Evolutionary conservation across 2,888 invertebrate species (phyloP), one percentile per base, ranked within the genome.

Genomic region (Rugalucina vietnamica): DNA sequence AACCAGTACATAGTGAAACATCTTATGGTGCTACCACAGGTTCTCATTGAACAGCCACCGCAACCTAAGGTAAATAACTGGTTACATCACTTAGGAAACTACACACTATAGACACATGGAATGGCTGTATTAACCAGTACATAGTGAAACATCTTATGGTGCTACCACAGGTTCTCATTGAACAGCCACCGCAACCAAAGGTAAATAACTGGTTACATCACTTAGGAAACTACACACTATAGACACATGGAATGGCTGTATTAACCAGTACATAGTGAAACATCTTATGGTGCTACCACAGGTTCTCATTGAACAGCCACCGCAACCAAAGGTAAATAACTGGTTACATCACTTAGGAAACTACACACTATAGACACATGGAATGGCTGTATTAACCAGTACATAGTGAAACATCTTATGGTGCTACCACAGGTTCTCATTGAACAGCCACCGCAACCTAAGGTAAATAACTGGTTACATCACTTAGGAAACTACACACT

Each of bases 401-500:
- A 97, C 89, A 94, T 97, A 4, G 95, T 96, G 0, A 96, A 96
- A 77, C 97, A 97, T 91, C 94, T 97, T n/a, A 96, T 96, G 70
- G 81, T 90, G 29, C 88, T 95, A 32, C 88, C 92, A 32, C 92
- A 93, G 29, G 95, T 97, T 1, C 96, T 93, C 96, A 57, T 96
- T 95, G 89, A 96, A 96, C 86, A 96, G 95, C 65, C 10, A 1
- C 32, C 65, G 1, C 65, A 65, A 34, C 24, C 18, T 21, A 65
- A 65, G 65, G 65, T 65, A 65, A 14, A n/a, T n/a, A n/a, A n/a
- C n/a, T 98, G 14, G 97, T 98, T 32, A 96, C 96, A 27, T 95
- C 99, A 14, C 95, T 98, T 37, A 95, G 98, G 12, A 96, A 96
- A 50, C 95, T 99, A 69, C 98, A 98, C 93, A 96, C 96, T 0